Percentiles rank a stretch among this genome's conserved stretches.
Evolutionary conservation across 2,113 vertebrate genomes (phyloP).

Genomic region (Podarcis cretensis): DNA sequence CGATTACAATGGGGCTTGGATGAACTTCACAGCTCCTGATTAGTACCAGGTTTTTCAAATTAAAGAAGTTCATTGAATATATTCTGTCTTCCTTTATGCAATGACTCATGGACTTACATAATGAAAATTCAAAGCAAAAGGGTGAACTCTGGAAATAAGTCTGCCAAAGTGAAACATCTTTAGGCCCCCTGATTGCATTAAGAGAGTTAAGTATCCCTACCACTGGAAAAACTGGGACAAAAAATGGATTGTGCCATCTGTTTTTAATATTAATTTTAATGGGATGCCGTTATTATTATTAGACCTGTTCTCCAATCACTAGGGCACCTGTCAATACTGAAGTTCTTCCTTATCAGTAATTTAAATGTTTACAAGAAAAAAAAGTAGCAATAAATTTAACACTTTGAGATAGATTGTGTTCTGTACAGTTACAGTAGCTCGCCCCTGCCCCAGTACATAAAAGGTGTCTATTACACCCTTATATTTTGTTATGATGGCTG

Average conservation of each 20-base stretch:
- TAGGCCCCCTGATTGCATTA: background rate
- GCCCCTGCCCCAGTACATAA: background rate
- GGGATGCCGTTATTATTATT: too few relatives aligned
- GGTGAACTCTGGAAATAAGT: background rate
- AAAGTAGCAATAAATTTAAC: too few relatives aligned
- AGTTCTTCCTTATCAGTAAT: too few relatives aligned
- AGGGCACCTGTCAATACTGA: too few relatives aligned
- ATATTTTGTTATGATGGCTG: background rate
- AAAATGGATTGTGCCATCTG: too few relatives aligned
- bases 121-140: background rate
- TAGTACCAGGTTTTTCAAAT: background rate
- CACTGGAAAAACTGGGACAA: background rate
- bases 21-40: background rate
- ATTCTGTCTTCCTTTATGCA: background rate
- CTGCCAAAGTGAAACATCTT: background rate
- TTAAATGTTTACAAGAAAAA: too few relatives aligned
- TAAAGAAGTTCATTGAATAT: background rate
- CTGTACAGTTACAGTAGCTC: background rate
- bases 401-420: background rate
- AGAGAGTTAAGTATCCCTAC: background rate
- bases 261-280: too few relatives aligned
- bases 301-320: too few relatives aligned
- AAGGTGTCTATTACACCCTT: background rate
- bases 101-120: background rate
- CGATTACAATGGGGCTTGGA: background rate